Base-by-base conservation (phyloP, 2,113 vertebrate species). In the Catharus fuscescens region DNA sequence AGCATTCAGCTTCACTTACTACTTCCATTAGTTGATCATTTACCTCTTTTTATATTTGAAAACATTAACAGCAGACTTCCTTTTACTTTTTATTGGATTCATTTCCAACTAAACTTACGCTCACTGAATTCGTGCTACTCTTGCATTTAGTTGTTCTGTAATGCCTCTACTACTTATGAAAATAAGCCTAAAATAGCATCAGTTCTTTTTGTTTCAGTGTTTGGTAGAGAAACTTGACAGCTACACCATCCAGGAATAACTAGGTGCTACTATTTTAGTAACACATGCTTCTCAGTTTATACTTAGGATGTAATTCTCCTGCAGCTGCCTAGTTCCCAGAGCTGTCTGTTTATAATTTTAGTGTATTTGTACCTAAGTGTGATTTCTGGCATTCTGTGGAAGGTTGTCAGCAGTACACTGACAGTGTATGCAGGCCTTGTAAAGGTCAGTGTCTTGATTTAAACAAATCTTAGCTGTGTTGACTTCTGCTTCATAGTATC, bases 131-230 rank as follows among this genome's bases (percentile, higher is more conserved):
- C 28, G 59, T 50, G 8, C 36, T 77, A 36, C 5, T 92, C 24
- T 69, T 64, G 8, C 54, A 77, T 82, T 61, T 82, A 48, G 13
- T 77, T 90, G 15, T 72, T 85, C 62, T 64, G 61, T 72, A 90
- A 83, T 86, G 31, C n/a, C 23, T 88, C 59, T 61, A 28, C 85
- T 86, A 57, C 40, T 86, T 91, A 23, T 0, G 36, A 83, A 90
- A 95, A 76, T 77, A 83, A 77, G n/a, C 36, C 62, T 45, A 45
- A 92, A 95, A 88, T 66, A 95, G 26, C 25, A 66, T 78, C 28
- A 38, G 36, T 80, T 90, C 26, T 84, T 90, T 70, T 78, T 80
- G 54, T 92, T 88, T 80, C 72, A 50, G 54, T 66, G 56, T 65
- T 66, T 62, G 29, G 40, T 65, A 53, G 47, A 88, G 72, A 83